phyloP scores from a whole-genome alignment of 2,113 vertebrate species.

The Thinocorus orbignyianus region DNA sequence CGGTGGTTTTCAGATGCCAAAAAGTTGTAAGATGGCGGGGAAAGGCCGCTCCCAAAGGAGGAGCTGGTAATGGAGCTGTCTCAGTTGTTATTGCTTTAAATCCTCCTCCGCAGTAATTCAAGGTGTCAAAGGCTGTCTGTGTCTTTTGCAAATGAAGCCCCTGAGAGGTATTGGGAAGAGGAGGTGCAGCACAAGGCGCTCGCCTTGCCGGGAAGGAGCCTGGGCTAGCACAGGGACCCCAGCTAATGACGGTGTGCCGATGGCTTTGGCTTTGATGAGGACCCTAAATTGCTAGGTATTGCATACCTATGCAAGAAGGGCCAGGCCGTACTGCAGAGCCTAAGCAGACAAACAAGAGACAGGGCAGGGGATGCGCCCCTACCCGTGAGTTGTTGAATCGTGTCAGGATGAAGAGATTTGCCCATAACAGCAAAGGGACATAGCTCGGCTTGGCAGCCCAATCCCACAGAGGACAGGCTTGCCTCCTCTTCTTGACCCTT shows the following conservation, averaged over 20 bases:
- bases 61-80: conserved; percentile 14
- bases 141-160: conserved; percentile 17
- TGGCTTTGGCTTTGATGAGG: background rate
- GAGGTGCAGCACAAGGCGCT: background rate
- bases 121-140: background rate
- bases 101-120: conserved; percentile 15
- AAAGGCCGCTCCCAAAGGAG: conserved; percentile 26
- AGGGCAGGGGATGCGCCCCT: background rate
- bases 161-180: background rate
- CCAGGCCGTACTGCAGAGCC: background rate
- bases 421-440: fast-evolving
- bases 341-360: background rate
- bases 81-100: background rate
- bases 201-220: background rate
- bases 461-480: fast-evolving
- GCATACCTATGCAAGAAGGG: background rate
- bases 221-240: background rate
- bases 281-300: background rate
- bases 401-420: background rate
- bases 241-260: background rate
- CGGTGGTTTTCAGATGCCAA: fast-evolving
- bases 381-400: too few species aligned
- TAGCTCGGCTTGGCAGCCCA: fast-evolving
- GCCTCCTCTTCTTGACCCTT: background rate
- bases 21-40: background rate